Conservation (phyloP, 2,797 vertebrate species). For the Apogon hyalosoma region DNA sequence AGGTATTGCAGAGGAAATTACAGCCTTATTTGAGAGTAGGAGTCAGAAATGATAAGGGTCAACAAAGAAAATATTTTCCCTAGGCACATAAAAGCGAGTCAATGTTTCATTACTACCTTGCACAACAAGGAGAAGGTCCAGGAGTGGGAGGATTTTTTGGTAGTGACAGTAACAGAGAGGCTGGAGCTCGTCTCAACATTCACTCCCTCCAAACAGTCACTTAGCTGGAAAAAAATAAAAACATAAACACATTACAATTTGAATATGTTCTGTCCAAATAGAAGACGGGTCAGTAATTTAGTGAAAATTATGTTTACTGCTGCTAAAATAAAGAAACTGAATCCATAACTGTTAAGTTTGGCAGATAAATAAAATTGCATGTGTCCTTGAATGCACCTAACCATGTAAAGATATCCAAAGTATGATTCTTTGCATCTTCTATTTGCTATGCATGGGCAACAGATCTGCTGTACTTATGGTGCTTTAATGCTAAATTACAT, state of each 20-base stretch:
- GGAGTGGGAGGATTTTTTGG: constrained; percentile 95
- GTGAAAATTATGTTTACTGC: neutral
- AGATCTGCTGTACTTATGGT: neutral
- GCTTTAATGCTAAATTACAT: neutral
- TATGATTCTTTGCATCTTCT: neutral
- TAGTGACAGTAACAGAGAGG: constrained; percentile 93
- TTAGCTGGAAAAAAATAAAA: constrained; percentile 83
- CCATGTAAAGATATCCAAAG: no score
- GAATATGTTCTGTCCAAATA: neutral
- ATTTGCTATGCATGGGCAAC: neutral
- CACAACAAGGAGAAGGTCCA: constrained; percentile 98
- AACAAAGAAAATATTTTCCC: constrained; percentile 4
- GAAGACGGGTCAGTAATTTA: neutral
- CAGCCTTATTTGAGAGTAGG: no score
- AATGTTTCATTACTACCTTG: constrained; percentile 87
- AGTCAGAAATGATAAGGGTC: neutral
- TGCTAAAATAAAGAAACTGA: neutral
- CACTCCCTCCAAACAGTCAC: constrained; percentile 95
- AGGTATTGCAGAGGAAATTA: neutral
- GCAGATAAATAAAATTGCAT: no score
- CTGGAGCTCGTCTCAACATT: constrained; percentile 93
- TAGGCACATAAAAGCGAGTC: neutral
- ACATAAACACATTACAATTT: constrained; percentile 3
- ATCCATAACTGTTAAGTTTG: neutral
- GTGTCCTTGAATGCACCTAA: neutral